These are phyloP conservation scores for Noctuana brunneofusca DNA, from an alignment of 2,888 invertebrate genomes.

Conservation along the genomic window DNA sequence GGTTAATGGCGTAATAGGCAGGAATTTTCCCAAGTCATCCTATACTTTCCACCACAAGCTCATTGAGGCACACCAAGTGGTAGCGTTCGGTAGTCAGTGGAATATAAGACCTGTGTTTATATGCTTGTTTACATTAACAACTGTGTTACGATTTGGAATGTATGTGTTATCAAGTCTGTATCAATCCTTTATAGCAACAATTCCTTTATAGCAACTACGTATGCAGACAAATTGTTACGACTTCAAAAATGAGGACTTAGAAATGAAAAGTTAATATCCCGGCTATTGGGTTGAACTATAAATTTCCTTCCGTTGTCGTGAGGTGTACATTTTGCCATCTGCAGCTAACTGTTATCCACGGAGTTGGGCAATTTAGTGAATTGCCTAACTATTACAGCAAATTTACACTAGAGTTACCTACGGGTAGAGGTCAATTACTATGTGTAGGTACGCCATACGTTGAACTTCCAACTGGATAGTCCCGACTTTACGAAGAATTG, in stretches of 20 bases:
- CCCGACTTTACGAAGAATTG: neutral
- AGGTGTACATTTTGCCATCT: conserved; percentile 35
- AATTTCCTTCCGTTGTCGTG: conserved; percentile 17
- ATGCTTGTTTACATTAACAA: neutral
- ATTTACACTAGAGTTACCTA: conserved; percentile 31
- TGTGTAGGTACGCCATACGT: conserved; percentile 7
- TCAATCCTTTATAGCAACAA: too few relatives aligned
- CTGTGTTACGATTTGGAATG: neutral
- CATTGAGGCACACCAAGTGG: neutral
- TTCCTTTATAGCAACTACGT: too few relatives aligned
- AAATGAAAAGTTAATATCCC: neutral
- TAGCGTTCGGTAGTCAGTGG: neutral
- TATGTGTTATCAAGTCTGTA: too few relatives aligned
- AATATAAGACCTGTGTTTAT: neutral
- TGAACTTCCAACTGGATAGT: conserved; percentile 1
- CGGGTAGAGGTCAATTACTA: conserved; percentile 32
- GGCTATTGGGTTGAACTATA: conserved; percentile 7
- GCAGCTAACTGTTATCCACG: conserved; percentile 27
- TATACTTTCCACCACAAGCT: neutral
- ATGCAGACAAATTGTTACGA: too few relatives aligned
- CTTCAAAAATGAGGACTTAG: too few relatives aligned
- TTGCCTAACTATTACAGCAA: conserved; percentile 33
- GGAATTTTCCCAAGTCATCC: neutral
- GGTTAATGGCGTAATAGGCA: neutral
- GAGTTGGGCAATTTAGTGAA: conserved; percentile 33